Percentiles rank a stretch among this genome's conserved stretches.
Evolutionary conservation across 2,113 vertebrate species (phyloP).

Genomic region (Microtus oregoni): DNA sequence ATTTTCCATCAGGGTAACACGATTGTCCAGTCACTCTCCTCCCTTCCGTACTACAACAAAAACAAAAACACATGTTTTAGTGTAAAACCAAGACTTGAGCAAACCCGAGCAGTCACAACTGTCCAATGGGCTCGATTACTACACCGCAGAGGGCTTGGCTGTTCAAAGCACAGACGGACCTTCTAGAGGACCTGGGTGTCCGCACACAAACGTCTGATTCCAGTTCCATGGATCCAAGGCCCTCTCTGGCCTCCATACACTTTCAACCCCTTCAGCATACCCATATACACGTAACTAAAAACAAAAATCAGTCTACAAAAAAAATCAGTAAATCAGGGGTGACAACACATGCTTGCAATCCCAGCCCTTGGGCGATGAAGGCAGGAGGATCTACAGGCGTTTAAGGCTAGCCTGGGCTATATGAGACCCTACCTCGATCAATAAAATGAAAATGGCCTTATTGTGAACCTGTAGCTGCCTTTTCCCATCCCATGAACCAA

Average conservation of each 20-base stretch:
- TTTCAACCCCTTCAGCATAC: not conserved
- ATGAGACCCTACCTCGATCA: not conserved
- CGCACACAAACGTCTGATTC: not conserved
- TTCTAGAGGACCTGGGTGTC: not conserved
- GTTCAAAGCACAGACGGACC: not conserved
- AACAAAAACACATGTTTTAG: constrained; percentile 75
- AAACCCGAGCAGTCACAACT: not conserved
- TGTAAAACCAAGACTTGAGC: not conserved
- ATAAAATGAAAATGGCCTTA: not conserved
- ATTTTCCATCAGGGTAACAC: constrained; percentile 83
- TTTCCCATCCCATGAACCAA: not conserved
- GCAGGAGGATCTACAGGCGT: not conserved
- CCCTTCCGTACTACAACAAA: constrained; percentile 89
- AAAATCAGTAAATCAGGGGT: not conserved
- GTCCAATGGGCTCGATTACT: not conserved
- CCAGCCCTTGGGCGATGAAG: too few species aligned
- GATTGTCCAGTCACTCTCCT: constrained; percentile 88
- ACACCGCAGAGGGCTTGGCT: not conserved
- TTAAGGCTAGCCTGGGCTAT: not conserved
- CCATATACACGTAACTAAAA: not conserved
- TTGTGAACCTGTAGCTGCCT: not conserved
- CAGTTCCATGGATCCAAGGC: not conserved
- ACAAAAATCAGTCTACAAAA: not conserved
- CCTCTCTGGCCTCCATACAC: not conserved
- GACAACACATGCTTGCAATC: not conserved